Evolutionary conservation across 30 jellyfish, hydroid and myxozoan genomes (phyloP), one percentile per base, ranked within the genome.

Genomic region (Chironex yamaguchii): DNA sequence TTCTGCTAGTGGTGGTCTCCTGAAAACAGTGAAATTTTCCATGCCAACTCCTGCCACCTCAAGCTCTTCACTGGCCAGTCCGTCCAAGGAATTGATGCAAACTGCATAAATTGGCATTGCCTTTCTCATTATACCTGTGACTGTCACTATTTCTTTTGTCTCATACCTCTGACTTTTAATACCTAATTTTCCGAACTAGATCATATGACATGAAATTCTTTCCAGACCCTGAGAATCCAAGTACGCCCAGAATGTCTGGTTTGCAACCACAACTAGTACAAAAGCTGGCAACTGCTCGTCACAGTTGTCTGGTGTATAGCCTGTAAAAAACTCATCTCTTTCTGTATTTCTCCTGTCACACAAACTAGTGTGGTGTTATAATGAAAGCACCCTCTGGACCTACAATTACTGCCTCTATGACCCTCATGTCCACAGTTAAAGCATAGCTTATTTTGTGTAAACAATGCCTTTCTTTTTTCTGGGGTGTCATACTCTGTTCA

Each of bases 21-120:
- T 53, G 23, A 84, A 24, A 31, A 87, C 62, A 67, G 94, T 70
- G 27, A 84, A 84, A 36, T 71, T 78, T 36, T 26, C 62, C 76
- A 84, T 9, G 24, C 73, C 83, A 62, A 84, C 67, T 52, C 94
- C 88, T 70, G 88, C 62, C 6, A 71, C 76, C 63, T 84, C 94
- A 52, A 84, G 32, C 28, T 58, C 62, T 73, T 84, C 94, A 36
- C 88, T 62, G 12, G 88, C 77, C 53, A 49, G 51, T 58, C 28
- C 27, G 11, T 75, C 88, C 0, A 75, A 26, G 25, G 88, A 75
- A 58, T 75, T 51, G 3, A 75, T 34, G 13, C 9, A 58, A 13
- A 75, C 36, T 35, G 63, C 81, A 76, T 48, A 75, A 3, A 75
- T 26, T 75, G 88, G 88, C 76, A 75, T 13, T 31, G 88, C 29